These are phyloP conservation scores for Perca flavescens DNA, from an alignment of 2,113 vertebrate genomes.

Conservation along the genomic window DNA sequence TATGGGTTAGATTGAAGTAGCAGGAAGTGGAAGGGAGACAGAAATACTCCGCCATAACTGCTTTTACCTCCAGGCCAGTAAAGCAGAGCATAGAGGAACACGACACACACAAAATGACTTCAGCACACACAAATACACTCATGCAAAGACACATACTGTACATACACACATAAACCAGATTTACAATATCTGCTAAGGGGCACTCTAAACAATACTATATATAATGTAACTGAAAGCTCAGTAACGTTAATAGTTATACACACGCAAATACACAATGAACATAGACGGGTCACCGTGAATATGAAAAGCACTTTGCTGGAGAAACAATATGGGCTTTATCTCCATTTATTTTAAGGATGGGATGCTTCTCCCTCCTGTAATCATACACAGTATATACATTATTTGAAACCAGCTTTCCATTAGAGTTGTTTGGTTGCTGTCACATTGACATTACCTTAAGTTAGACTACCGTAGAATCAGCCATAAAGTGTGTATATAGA, in stretches of 20 bases:
- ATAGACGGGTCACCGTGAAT: conserved; percentile 4
- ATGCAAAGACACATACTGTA: conserved; percentile 7
- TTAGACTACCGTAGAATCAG: not conserved
- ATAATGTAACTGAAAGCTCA: conserved; percentile 33
- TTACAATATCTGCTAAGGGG: conserved; percentile 33
- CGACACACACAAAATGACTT: conserved; percentile 13
- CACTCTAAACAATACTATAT: conserved; percentile 22
- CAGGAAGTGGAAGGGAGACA: conserved; percentile 66
- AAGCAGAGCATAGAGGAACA: conserved; percentile 22
- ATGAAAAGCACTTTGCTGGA: conserved; percentile 27
- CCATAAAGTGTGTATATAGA: not conserved
- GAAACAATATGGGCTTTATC: not conserved
- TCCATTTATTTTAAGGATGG: conserved; percentile 11
- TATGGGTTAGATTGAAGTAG: conserved; percentile 62
- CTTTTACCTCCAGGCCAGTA: conserved; percentile 60
- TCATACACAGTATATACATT: not conserved
- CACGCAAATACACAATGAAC: not conserved
- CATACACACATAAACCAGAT: conserved; percentile 20
- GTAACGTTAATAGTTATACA: conserved; percentile 11
- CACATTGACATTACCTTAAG: not conserved
- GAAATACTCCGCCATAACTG: conserved; percentile 57
- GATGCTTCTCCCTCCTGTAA: conserved; percentile 16
- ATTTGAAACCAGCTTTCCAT: conserved; percentile 7
- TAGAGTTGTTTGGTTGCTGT: not conserved
- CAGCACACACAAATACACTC: conserved; percentile 19